A percentile compares a stretch with the other conserved stretches of the same genome.
These are phyloP conservation scores for Drosophila trapezifrons DNA, from an alignment of 1,140 invertebrate genomes.

Conservation along the genomic window DNA sequence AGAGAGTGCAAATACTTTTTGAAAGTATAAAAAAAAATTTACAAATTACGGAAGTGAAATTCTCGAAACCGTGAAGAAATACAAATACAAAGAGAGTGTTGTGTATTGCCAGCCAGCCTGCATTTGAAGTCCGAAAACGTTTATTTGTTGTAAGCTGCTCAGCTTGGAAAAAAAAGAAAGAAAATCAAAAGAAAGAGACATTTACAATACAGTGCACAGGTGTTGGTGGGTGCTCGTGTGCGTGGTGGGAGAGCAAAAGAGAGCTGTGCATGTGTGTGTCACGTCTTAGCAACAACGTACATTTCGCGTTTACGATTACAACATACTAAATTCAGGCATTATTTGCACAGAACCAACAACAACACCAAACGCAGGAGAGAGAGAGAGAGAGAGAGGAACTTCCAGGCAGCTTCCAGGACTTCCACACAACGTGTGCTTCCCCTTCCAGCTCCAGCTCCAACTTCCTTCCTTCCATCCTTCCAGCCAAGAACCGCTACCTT, in stretches of 20 bases:
- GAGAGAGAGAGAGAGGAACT: slow-evolving; percentile 39
- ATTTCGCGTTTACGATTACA: slow-evolving; percentile 70
- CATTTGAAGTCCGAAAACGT: slow-evolving; percentile 46
- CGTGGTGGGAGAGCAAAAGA: slow-evolving; percentile 29
- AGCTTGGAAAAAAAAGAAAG: slow-evolving; percentile 48
- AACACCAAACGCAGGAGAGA: slow-evolving; percentile 24
- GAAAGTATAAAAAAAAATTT: slow-evolving; percentile 63
- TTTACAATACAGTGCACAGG: slow-evolving; percentile 12
- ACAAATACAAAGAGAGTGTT: slow-evolving; percentile 35
- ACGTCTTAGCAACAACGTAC: slow-evolving; percentile 80
- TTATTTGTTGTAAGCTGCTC: slow-evolving; percentile 22
- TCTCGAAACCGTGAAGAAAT: slow-evolving; percentile 61
- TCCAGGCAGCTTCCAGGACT: slow-evolving; percentile 49
- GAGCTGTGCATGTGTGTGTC: slow-evolving; percentile 57
- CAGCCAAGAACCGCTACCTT: slow-evolving; percentile 18
- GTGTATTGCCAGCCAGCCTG: slow-evolving; percentile 24
- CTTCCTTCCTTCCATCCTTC: slow-evolving; percentile 15
- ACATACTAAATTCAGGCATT: slow-evolving; percentile 70
- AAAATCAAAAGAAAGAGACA: slow-evolving; percentile 30
- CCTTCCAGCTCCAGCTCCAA: slow-evolving; percentile 5
- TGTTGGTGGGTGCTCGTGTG: slow-evolving; percentile 19
- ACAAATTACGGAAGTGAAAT: slow-evolving; percentile 75
- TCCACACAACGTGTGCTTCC: slow-evolving; percentile 37
- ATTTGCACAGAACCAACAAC: slow-evolving; percentile 65
- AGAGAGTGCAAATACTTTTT: slow-evolving; percentile 70